Evolutionary conservation across 2,797 vertebrate species (phyloP), one percentile per base, ranked within the genome.

Genomic region (Poecilia velifera): DNA sequence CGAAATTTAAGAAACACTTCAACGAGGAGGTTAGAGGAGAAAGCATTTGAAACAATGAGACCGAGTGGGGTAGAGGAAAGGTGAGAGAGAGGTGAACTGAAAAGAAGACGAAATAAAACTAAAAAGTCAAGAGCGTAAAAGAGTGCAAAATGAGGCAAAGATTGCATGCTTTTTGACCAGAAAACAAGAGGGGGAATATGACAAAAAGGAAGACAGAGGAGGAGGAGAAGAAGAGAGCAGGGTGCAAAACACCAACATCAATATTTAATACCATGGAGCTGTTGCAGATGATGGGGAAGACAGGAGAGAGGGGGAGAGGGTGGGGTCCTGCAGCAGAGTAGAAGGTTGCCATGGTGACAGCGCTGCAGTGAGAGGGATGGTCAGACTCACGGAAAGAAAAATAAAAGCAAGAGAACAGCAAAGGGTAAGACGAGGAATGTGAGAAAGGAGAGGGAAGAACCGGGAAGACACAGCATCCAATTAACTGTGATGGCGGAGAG

Each of bases 291-390:
- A 93, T 89, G 84, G 92, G 92, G 80, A 86, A 89, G 87, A 88
- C 14, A 83, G 76, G 85, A 81, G 84, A 85, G 86, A 85, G 80
- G 87, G 82, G 82, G 86, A 90, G 92, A 94, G 94, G 95, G 95
- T 93, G 95, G 94, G 94, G 95, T 96, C 93, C 95, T 96, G 95
- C 94, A 93, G 95, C 93, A 95, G 91, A 95, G 94, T 93, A 92
- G 94, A 89, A 87, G 93, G 95, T 96, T 96, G 93, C 95, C 92
- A 96, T 96, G 95, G 95, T 91, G 94, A 96, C 94, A 91, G 91
- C 51, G 90, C 93, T 91, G 91, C 81, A 41, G 86, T 93, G 88
- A 93, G 88, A 93, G 91, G 93, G 90, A 94, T 92, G 94, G 94
- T 94, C 94, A 95, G 91, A 94, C 91, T 92, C 81, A 84, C 82